Evolutionary conservation across 2,113 vertebrate species (phyloP).

Genomic region (Lasiurus cinereus): DNA sequence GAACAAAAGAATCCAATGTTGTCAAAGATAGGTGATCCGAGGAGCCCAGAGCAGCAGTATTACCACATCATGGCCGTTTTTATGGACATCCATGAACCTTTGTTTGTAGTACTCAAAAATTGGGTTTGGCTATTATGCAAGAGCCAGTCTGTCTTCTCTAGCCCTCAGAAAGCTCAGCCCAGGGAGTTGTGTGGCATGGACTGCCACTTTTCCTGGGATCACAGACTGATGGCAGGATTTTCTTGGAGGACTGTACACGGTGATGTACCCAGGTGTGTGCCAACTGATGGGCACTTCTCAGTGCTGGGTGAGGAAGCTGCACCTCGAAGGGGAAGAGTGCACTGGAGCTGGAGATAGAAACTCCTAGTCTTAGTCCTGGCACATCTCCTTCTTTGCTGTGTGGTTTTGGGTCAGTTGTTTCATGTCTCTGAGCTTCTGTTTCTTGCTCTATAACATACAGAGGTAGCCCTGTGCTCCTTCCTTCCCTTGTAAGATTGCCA

Average conservation of each 20-base stretch:
- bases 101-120: not conserved
- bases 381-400: not conserved
- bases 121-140: not conserved
- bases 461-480: not conserved
- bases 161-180: not conserved
- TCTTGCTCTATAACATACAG: not conserved
- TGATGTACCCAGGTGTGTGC: not conserved
- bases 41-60: not conserved
- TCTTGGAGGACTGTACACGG: not conserved
- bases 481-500: not conserved
- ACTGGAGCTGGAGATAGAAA: not conserved
- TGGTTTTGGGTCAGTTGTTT: not conserved
- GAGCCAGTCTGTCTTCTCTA: not conserved
- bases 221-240: not conserved
- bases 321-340: not conserved
- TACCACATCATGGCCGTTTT: not conserved
- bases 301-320: not conserved
- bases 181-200: too few species aligned
- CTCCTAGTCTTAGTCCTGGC: not conserved
- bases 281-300: not conserved
- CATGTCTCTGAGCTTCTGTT: not conserved
- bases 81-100: not conserved
- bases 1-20: not conserved
- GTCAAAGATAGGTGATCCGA: not conserved
- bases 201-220: not conserved